Evolutionary conservation across 2,888 invertebrate genomes (phyloP), one percentile per base, ranked within the genome.

Genomic region (Bombylius discolor): DNA sequence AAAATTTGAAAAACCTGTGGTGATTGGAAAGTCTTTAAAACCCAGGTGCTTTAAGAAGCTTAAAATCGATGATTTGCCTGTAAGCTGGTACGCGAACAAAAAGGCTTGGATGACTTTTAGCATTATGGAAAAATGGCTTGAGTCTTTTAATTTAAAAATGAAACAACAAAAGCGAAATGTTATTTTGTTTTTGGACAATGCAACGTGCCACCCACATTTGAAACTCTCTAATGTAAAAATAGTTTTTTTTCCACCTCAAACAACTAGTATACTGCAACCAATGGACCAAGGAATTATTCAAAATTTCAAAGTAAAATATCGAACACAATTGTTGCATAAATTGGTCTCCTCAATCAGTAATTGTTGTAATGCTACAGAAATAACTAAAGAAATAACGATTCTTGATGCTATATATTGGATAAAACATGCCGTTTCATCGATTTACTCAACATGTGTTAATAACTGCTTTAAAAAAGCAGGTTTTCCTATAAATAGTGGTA

Each of bases 181-280:
- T 51, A 32, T 59, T 49, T 45, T 59, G 39, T 57, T 57, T 45
- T 56, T 58, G 13, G 55, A 61, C 14, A 60, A 61, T 47, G 58
- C 55, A 46, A 51, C 33, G 4, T 50, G 9, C 42, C 50, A 50
- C 39, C 50, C 50, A 6, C 14, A 42, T 14, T 14, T 50, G 4
- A 9, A 34, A 12, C n/a, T 49, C 11, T 33, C 32, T 13, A 49
- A 49, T 34, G 34, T 49, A 5, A 34, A 49, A 36, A 36, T 52
- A 8, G 52, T 52, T 13, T 52, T 52, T 13, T 48, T 44, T 5
- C 48, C 53, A 5, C 53, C 23, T 13, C 39, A 53, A 11, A 33
- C 14, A 39, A 53, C 53, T n/a, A 49, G 44, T 23, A 32, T 44
- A 12, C 44, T 47, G 32, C 53, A 49, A 32, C 53, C 49, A n/a